Evolutionary conservation across 2,797 vertebrate species (phyloP).

Genomic region (Gallirallus australis): DNA sequence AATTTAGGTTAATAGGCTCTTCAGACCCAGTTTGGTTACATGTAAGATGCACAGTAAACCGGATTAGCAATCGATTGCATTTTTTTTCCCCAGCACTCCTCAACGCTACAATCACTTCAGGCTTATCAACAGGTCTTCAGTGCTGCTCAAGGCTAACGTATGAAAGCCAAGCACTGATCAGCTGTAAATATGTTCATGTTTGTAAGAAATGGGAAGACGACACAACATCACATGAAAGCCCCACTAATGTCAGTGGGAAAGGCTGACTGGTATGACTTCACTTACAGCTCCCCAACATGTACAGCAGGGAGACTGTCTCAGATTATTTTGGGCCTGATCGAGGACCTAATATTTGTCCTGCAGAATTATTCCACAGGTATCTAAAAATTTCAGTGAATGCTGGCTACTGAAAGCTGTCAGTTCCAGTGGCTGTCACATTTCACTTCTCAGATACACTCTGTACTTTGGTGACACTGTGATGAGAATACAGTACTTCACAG

Average conservation of each 20-base stretch:
- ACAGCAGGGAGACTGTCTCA: background rate
- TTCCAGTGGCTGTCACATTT: background rate
- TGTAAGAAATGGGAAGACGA: background rate
- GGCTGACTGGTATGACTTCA: background rate
- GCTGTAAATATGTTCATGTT: background rate
- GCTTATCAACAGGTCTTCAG: background rate
- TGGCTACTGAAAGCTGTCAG: background rate
- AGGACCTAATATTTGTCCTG: background rate
- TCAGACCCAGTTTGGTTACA: background rate
- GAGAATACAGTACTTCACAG: background rate
- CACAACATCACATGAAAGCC: background rate
- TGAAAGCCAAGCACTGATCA: background rate
- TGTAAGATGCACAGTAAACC: background rate
- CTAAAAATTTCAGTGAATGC: background rate
- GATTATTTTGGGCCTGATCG: accelerated
- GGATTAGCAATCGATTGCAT: background rate
- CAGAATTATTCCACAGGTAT: background rate
- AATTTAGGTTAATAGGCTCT: slow-evolving; percentile 14
- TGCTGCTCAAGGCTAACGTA: background rate
- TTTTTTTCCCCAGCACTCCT: background rate
- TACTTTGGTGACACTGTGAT: background rate
- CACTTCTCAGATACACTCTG: background rate
- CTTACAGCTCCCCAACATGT: background rate
- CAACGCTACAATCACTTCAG: background rate
- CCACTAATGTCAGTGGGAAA: background rate